phyloP scores from a whole-genome alignment of 2,113 vertebrate species.

The Nanger granti region DNA sequence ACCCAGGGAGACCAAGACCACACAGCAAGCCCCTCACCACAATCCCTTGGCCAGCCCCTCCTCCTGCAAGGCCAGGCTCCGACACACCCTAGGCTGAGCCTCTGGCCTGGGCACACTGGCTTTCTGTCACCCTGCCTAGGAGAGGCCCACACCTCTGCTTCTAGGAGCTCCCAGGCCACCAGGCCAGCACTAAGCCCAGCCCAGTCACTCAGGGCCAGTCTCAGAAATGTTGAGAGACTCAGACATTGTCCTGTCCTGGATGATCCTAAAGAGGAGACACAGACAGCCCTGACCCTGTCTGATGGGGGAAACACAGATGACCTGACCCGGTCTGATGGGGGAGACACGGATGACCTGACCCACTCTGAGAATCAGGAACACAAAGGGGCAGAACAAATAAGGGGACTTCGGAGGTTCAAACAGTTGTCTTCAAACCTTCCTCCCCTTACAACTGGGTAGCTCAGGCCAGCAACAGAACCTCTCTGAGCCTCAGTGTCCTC shows the following conservation, averaged over 20 bases:
- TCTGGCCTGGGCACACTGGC: rapidly evolving
- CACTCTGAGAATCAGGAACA: neutral
- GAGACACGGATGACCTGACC: neutral
- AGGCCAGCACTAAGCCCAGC: neutral
- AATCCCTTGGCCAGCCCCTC: too few relatives aligned
- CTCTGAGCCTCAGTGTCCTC: neutral
- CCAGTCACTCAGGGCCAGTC: neutral
- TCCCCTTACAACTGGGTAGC: neutral
- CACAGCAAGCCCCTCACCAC: too few relatives aligned
- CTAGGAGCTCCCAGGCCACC: neutral
- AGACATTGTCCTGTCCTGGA: neutral
- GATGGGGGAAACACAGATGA: neutral
- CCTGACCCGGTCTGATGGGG: neutral
- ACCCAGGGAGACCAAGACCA: neutral
- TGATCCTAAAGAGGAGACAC: neutral
- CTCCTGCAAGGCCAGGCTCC: neutral
- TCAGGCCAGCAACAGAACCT: neutral
- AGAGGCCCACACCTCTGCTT: neutral
- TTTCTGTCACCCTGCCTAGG: neutral
- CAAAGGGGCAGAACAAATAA: neutral
- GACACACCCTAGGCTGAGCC: neutral
- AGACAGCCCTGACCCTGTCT: neutral
- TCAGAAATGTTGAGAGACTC: neutral
- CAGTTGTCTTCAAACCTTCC: neutral
- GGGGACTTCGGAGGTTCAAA: neutral